Evolutionary conservation across 2,113 vertebrate species (phyloP).

Genomic region (Malurus cyaneus): DNA sequence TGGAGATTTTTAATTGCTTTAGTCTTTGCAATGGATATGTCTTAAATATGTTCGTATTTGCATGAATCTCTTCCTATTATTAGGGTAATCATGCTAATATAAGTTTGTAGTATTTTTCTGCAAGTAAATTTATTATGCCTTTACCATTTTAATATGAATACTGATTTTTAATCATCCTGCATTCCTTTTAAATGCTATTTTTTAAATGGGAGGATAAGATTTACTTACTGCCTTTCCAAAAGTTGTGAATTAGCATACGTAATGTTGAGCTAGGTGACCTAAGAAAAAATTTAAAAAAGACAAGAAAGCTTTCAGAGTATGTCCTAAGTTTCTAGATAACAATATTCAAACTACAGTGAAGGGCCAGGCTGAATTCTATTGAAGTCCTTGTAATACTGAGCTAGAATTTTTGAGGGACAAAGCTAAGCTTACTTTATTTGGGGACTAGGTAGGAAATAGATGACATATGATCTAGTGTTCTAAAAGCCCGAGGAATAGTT

Average conservation of each 20-base stretch:
- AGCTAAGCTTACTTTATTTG: neutral
- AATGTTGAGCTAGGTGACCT: neutral
- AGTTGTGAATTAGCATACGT: neutral
- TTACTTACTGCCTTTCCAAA: neutral
- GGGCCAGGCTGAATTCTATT: neutral
- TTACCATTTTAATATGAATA: neutral
- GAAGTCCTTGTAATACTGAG: neutral
- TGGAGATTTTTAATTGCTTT: neutral
- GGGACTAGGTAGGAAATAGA: neutral
- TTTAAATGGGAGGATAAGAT: neutral
- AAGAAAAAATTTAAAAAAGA: neutral
- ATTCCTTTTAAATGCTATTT: neutral
- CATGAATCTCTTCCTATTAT: neutral
- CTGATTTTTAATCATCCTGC: neutral
- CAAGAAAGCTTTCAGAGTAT: neutral
- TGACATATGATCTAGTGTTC: neutral
- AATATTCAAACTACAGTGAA: neutral
- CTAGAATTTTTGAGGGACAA: neutral
- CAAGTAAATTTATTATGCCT: neutral
- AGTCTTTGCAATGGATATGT: accelerated
- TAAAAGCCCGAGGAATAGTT: neutral
- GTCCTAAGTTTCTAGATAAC: neutral
- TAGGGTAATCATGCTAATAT: neutral
- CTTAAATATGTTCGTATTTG: neutral
- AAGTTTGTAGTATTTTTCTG: neutral